Evolutionary conservation across 2,113 vertebrate species (phyloP), one percentile per base, ranked within the genome.

Genomic region (Prionailurus viverrinus): DNA sequence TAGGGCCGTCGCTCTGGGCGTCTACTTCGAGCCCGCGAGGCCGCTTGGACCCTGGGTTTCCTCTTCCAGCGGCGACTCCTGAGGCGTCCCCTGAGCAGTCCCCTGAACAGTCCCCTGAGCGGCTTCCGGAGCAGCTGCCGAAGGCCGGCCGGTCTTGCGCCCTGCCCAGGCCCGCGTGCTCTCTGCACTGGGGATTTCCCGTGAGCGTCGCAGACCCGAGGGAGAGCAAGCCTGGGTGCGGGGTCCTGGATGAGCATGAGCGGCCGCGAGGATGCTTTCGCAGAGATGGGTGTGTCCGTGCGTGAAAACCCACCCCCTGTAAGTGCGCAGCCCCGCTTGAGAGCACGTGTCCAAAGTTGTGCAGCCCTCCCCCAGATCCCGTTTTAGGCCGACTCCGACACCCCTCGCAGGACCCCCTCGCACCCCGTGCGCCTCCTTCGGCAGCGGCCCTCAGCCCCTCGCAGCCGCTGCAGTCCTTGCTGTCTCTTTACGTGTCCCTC

Each of bases 51-150:
- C 0, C 4, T 8, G 45, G 27, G 74, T 23, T 27, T 65, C 3
- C 25, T 1, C 0, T 15, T 53, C 9, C 5, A 16, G 31, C 3
- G 4, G 55, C 1, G 33, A 0, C 33, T 1, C 10, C 23, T 1
- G 12, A 0, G 9, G 33, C 8, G 8, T 53, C 29, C 36, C 27
- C 61, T 3, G 61, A 63, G 9, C 45, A 45, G 45, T 45, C 45
- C 36, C 27, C 61, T 3, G 61, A 63, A 11, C 45, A 45, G 45
- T 45, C 45, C 36, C 27, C 25, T 0, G 61, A 63, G 25, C 45
- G 25, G 8, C 61, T 25, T 63, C 61, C 61, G 61, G 61, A 27
- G 21, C 25, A 4, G 63, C 63, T 12, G 27, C 63, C 29, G 25
- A 65, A 65, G 63, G 25, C 11, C 23, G 23, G 61, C 61, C 61